Evolutionary conservation across 35 echinoderm and acorn worm genomes (phyloP).

Genomic region (Hemicentrotus pulcherrimus): DNA sequence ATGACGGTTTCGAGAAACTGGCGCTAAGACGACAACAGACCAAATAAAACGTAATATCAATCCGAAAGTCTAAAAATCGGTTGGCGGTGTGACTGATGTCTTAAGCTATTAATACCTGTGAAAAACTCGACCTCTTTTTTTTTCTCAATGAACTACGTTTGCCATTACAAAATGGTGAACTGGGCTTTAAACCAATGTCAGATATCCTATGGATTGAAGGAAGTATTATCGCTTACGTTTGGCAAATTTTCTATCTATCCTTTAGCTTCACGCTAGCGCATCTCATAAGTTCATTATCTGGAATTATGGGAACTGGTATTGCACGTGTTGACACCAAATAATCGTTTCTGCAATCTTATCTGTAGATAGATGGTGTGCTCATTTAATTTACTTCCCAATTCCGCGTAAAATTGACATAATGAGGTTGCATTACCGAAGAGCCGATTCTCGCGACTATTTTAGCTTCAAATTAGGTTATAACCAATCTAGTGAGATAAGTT

Average conservation of each 20-base stretch:
- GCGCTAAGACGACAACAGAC: too few species aligned
- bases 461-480: neutral
- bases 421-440: neutral
- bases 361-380: too few species aligned
- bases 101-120: too few species aligned
- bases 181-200: neutral
- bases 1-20: too few species aligned
- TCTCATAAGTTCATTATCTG: too few species aligned
- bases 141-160: neutral
- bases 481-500: neutral
- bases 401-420: neutral
- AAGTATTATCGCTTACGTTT: neutral
- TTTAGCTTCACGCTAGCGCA: too few species aligned
- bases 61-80: too few species aligned
- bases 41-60: too few species aligned
- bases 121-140: too few species aligned
- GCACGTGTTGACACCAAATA: neutral
- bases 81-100: too few species aligned
- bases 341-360: neutral
- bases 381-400: too few species aligned
- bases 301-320: neutral
- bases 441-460: neutral
- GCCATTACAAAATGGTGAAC: neutral
- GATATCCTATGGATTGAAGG: neutral
- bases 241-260: neutral